These are phyloP conservation scores for Nymphicus hollandicus DNA, from an alignment of 2,113 vertebrate genomes.

Conservation along the genomic window DNA sequence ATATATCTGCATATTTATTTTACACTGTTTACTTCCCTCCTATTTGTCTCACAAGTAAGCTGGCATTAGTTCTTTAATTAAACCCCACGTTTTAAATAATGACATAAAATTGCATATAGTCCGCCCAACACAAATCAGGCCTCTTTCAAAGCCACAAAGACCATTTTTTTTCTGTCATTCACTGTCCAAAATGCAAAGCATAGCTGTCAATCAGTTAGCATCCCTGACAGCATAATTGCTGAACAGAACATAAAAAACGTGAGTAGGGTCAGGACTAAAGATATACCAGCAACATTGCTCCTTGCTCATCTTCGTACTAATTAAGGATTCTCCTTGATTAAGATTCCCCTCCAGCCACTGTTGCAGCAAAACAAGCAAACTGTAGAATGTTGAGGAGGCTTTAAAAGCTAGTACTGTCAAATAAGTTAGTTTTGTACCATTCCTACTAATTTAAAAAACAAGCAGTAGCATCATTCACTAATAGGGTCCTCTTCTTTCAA, in stretches of 20 bases:
- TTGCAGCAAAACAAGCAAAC: neutral
- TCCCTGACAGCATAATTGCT: slow-evolving; percentile 35
- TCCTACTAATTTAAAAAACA: neutral
- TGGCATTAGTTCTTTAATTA: slow-evolving; percentile 19
- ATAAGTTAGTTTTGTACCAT: neutral
- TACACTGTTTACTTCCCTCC: neutral
- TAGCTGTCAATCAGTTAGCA: neutral
- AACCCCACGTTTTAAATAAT: slow-evolving; percentile 14
- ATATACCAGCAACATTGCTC: neutral
- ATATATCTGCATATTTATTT: neutral
- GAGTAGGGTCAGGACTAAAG: neutral
- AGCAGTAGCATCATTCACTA: neutral
- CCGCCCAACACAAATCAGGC: neutral
- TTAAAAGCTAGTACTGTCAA: neutral
- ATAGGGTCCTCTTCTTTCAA: neutral
- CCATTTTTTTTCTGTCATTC: neutral
- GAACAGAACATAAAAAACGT: neutral
- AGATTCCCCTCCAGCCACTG: neutral
- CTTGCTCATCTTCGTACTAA: neutral
- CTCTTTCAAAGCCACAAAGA: neutral
- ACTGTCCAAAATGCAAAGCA: slow-evolving; percentile 17
- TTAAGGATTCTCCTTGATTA: neutral
- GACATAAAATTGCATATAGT: slow-evolving; percentile 16
- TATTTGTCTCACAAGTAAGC: neutral
- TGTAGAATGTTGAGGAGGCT: neutral